Base-by-base conservation (phyloP, 2,113 vertebrate species). In the Hippoglossus stenolepis region DNA sequence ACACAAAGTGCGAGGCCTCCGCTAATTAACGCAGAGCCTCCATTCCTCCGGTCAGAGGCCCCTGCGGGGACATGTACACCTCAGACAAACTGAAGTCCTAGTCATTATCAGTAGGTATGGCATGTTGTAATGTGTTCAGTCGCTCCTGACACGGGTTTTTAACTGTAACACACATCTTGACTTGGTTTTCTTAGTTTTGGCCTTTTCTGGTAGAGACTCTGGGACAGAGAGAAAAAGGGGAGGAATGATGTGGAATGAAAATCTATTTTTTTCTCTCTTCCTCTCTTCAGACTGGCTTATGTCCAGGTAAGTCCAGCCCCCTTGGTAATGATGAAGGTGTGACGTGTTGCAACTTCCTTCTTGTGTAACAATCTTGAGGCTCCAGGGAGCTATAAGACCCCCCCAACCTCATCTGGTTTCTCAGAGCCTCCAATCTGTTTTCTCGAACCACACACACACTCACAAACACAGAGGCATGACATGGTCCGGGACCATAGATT, bases 311-410 rank as follows among this genome's bases (percentile, higher is more conserved):
- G 86, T 79, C 85, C 88, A 73, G 77, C 90, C 85, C 54, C 65
- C 80, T 78, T 67, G 23, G 70, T 78, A 35, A 57, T 71, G 83
- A 85, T 79, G 84, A 67, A 78, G 72, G 66, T 71, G 71, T 90
- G 90, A 92, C 89, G 88, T 80, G 65, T 38, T 63, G 72, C 77
- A 76, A 83, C 87, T 88, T 83, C 72, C 65, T 73, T 62, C 65
- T 92, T 92, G 89, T 78, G 91, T 75, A 93, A 92, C 75, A 82
- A 23, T 62, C 23, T 62, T 8, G 82, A 80, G 66, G 58, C 88
- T 86, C 73, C 26, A 26, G 61, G 83, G 90, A 83, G 79, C 85
- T 92, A 91, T 93, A 91, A 91, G 84, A 89, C 71, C 78, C 67
- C 77, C 63, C 61, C 75, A 79, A 43, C 70, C 77, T 83, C 88